These are phyloP conservation scores for Conchocele bisecta DNA, from an alignment of 2,888 invertebrate genomes.

Conservation along the genomic window DNA sequence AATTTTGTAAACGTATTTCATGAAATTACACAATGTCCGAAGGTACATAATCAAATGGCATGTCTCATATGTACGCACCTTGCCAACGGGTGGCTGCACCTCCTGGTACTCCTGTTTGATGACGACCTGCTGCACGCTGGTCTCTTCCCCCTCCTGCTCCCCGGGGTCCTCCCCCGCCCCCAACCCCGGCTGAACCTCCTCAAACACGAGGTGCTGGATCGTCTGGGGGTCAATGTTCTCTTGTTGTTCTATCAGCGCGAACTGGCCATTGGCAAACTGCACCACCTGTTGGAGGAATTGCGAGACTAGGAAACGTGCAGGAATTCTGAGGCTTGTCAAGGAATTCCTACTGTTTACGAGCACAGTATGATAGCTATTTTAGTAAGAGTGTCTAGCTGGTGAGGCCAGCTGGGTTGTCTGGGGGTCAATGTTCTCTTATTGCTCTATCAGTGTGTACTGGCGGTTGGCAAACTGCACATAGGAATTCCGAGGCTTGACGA, in stretches of 20 bases:
- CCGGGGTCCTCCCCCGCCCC: not conserved
- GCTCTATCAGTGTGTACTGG: conserved; percentile 45
- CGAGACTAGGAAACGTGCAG: no score
- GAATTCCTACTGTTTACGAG: no score
- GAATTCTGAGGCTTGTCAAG: no score
- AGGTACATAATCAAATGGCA: no score
- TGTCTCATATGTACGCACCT: no score
- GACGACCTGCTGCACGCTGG: not conserved
- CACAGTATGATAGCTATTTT: no score
- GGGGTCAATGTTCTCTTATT: conserved; percentile 66
- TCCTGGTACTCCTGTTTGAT: conserved; percentile 38
- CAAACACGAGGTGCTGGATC: conserved; percentile 61
- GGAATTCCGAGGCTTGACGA: no score
- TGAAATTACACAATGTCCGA: no score
- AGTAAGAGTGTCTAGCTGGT: no score
- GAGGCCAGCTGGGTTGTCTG: conserved; percentile 56
- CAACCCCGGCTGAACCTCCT: conserved; percentile 50
- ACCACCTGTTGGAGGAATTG: conserved; percentile 44
- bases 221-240: conserved; percentile 67
- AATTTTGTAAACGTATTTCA: no score
- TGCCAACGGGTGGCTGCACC: conserved; percentile 75
- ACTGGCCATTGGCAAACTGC: conserved; percentile 59
- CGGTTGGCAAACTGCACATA: no score
- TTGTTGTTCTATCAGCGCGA: conserved; percentile 65
- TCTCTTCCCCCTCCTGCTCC: not conserved